These are phyloP conservation scores for Peribatodes rhomboidaria DNA, from an alignment of 2,888 invertebrate genomes.

Conservation along the genomic window DNA sequence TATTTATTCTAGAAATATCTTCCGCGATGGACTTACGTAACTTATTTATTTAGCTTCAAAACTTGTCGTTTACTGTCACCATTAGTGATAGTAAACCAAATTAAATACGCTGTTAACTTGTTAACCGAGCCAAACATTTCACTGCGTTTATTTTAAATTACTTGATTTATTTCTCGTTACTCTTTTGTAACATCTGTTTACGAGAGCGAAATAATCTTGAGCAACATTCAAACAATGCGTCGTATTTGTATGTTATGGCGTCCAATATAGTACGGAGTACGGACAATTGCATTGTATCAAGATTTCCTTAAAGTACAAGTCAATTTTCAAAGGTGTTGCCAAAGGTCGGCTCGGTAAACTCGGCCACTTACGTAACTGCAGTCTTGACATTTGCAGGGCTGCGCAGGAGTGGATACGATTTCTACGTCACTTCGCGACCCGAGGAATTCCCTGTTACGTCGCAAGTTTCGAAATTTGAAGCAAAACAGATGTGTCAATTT, in stretches of 20 bases:
- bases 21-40: slow-evolving; percentile 14
- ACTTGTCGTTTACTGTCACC: not conserved
- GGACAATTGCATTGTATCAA: slow-evolving; percentile 62
- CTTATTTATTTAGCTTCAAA: slow-evolving; percentile 6
- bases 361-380: slow-evolving; percentile 70
- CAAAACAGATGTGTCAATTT: slow-evolving; percentile 58
- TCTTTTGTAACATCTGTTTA: slow-evolving; percentile 30
- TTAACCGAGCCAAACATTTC: not conserved
- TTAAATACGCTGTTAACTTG: not conserved
- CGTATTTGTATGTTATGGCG: slow-evolving; percentile 33
- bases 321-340: slow-evolving; percentile 72
- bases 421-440: slow-evolving; percentile 58
- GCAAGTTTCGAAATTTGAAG: slow-evolving; percentile 57
- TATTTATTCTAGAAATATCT: slow-evolving; percentile 10
- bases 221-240: slow-evolving; percentile 46
- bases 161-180: slow-evolving; percentile 8
- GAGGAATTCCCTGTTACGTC: slow-evolving; percentile 77
- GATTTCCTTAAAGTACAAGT: slow-evolving; percentile 71
- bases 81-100: not conserved
- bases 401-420: slow-evolving; percentile 55
- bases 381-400: slow-evolving; percentile 76
- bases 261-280: slow-evolving; percentile 48
- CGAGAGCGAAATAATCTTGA: slow-evolving; percentile 34
- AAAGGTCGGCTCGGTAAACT: slow-evolving; percentile 66
- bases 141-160: slow-evolving; percentile 4